phyloP scores from a whole-genome alignment of 2,797 vertebrate species.

The Thunnus albacares region DNA sequence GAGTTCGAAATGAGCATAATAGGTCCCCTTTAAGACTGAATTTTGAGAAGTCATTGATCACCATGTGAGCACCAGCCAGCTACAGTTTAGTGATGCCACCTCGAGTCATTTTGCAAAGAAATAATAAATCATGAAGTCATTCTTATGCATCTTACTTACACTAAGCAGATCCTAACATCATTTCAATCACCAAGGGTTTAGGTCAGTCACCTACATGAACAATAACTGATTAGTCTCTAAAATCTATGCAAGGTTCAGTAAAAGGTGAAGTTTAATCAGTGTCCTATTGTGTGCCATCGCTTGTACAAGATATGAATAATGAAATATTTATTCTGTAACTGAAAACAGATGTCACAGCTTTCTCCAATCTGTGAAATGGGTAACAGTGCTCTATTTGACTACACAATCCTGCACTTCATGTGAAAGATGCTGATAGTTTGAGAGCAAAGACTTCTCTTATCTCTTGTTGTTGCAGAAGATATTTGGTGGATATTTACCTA shows the following conservation, averaged over 20 bases:
- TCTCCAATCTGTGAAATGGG: constrained; percentile 6
- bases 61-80: constrained; percentile 8
- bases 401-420: constrained; percentile 6
- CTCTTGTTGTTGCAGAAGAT: neutral
- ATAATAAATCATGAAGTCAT: constrained; percentile 35
- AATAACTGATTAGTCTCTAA: constrained; percentile 31
- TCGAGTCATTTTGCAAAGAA: constrained; percentile 8
- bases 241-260: constrained; percentile 26
- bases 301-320: constrained; percentile 31
- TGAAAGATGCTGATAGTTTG: constrained; percentile 1
- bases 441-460: neutral
- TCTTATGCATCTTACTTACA: constrained; percentile 17
- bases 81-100: constrained; percentile 34
- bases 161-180: neutral
- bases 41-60: constrained; percentile 15
- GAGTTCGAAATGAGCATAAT: neutral
- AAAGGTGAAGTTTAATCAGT: constrained; percentile 54
- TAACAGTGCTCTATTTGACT: neutral
- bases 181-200: constrained; percentile 10
- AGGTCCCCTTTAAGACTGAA: neutral
- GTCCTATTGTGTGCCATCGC: constrained; percentile 35
- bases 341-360: constrained; percentile 44
- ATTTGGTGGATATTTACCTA: constrained; percentile 31
- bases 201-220: constrained; percentile 42
- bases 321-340: constrained; percentile 31